Base-by-base conservation (phyloP, 2,888 invertebrate genomes). In the Onchidella celtica region DNA sequence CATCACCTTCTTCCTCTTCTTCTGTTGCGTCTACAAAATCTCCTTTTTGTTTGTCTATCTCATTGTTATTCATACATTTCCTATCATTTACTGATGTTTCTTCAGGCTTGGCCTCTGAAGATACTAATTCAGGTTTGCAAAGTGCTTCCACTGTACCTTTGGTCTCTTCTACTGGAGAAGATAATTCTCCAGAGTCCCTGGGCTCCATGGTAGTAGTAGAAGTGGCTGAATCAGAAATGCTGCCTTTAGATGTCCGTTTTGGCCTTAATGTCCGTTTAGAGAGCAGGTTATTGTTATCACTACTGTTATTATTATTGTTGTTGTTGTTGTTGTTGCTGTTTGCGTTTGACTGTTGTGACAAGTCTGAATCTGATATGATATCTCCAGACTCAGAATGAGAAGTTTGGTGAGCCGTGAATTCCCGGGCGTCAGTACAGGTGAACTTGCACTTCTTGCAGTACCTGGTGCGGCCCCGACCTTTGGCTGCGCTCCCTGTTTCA, bases 371-470 rank as follows among this genome's bases (percentile, higher is more conserved):
- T 73, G 9, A 21, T 38, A 17, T 73, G 38, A 1, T 59, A 24
- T 73, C 73, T 34, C 57, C 61, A 38, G 73, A 73, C 1, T 73
- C 72, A 6, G 73, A 66, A 55, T 79, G 79, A 34, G 63, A 36
- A 27, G 79, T 40, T 63, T 88, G 89, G 79, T 91, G 91, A 59
- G 88, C 87, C 2, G 87, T 87, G 69, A 91, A 91, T 73, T 90
- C 90, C 21, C 86, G 85, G 27, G 87, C 86, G 83, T 90, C 89
- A n/a, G 87, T 89, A 65, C 89, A 89, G 34, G 88, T 86, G 79
- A 90, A 90, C 55, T 84, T 85, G 80, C 91, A 91, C 86, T 87
- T 86, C 82, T 89, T 90, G 83, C 91, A 91, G 81, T 87, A 86
- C 34, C 90, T 85, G 34, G 84, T 85, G 11, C 90, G 86, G 24